Conservation (phyloP, 1,140 invertebrate genomes). For the Zaprionus kolodkinae region DNA sequence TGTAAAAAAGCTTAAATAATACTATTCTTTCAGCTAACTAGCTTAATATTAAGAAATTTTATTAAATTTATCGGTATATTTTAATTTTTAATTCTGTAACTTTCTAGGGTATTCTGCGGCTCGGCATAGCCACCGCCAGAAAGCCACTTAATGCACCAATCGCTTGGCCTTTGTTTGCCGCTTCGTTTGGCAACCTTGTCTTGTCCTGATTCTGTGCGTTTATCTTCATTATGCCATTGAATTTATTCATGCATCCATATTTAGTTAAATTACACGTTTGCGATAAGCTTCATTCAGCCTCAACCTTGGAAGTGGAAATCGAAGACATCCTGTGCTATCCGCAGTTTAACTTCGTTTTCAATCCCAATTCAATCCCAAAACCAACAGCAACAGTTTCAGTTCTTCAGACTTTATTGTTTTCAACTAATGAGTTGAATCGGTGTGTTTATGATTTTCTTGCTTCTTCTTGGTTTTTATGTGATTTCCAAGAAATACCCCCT, state of each 20-base stretch:
- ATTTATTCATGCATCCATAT: conserved; percentile 72
- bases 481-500: conserved; percentile 20
- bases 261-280: conserved; percentile 71
- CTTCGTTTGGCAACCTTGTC: conserved; percentile 14
- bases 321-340: not conserved
- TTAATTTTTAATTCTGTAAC: too few species aligned
- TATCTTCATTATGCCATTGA: conserved; percentile 72
- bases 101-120: not conserved
- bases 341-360: conserved; percentile 4
- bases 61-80: too few species aligned
- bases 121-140: not conserved
- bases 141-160: not conserved
- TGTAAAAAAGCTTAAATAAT: too few species aligned
- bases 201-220: conserved; percentile 48
- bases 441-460: conserved; percentile 26
- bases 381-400: not conserved
- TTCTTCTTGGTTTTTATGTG: not conserved
- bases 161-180: conserved; percentile 16
- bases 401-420: conserved; percentile 10
- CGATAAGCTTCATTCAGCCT: conserved; percentile 43
- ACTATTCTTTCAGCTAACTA: too few species aligned
- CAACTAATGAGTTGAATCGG: conserved; percentile 65
- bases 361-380: conserved; percentile 19
- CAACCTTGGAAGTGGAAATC: not conserved
- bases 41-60: too few species aligned